Percentiles rank a stretch among this genome's conserved stretches.
Conservation (phyloP, 2,888 invertebrate species). For the Drosophila cracens region DNA sequence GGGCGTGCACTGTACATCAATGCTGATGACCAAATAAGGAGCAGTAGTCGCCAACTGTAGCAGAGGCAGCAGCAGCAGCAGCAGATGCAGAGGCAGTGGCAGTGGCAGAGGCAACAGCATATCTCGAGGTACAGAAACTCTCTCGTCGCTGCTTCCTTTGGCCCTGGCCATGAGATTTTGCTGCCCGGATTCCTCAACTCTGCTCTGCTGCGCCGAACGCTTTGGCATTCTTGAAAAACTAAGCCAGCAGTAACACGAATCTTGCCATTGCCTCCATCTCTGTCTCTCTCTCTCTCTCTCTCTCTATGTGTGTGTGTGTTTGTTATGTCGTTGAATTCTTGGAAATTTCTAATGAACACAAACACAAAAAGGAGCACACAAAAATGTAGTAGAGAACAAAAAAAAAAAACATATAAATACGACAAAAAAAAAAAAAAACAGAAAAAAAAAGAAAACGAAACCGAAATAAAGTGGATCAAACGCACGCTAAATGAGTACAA, state of each 20-base stretch:
- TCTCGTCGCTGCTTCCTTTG: conserved; percentile 17
- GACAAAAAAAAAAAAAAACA: conserved; percentile 19
- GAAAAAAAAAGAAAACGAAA: conserved; percentile 50
- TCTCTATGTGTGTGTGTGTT: conserved; percentile 30
- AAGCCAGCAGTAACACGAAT: conserved; percentile 78
- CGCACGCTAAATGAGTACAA: conserved; percentile 68
- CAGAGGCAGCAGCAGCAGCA: neutral
- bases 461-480: conserved; percentile 68
- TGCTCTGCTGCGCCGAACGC: conserved; percentile 2
- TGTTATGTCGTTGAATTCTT: conserved; percentile 67
- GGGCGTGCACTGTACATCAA: conserved; percentile 1
- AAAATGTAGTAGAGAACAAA: conserved; percentile 65
- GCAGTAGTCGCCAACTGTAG: neutral
- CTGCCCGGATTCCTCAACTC: conserved; percentile 13
- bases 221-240: conserved; percentile 64
- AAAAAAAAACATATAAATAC: conserved; percentile 27
- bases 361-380: conserved; percentile 76
- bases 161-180: conserved; percentile 15
- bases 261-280: conserved; percentile 28
- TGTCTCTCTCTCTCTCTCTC: neutral
- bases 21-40: conserved; percentile 12
- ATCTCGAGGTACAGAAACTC: conserved; percentile 17
- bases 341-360: conserved; percentile 80
- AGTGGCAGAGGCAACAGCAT: neutral
- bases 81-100: neutral